phyloP scores from a whole-genome alignment of 2,113 vertebrate genomes.

The Sardina pilchardus region DNA sequence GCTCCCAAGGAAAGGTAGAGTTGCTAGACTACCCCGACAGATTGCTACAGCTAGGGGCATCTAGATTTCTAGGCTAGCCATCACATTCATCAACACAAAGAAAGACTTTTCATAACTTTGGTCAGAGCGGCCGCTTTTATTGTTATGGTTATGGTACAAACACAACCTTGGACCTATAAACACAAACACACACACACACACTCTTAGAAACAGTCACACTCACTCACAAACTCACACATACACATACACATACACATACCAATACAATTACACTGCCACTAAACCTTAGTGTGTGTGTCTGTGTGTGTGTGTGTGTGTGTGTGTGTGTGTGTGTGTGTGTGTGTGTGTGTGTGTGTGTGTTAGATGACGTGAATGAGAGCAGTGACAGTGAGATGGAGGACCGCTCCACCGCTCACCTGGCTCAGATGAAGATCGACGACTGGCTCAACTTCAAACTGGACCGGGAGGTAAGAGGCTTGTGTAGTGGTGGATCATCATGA shows the following conservation, averaged over 20 bases:
- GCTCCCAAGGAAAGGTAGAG: no score
- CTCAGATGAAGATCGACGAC: constrained; percentile 83
- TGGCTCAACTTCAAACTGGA: constrained; percentile 87
- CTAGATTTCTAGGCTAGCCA: no score
- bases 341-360: constrained; percentile 25
- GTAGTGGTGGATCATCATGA: background rate
- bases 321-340: background rate
- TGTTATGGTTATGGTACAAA: no score
- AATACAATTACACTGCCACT: background rate
- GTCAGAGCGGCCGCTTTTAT: no score
- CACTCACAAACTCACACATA: no score
- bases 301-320: constrained; percentile 6
- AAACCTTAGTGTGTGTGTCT: background rate
- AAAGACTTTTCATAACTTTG: no score
- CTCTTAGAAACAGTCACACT: background rate
- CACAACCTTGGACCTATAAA: no score
- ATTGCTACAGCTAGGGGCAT: no score
- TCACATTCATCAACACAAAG: no score
- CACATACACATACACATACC: background rate
- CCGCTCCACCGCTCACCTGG: constrained; percentile 63
- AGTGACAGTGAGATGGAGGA: constrained; percentile 90
- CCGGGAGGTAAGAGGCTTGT: constrained; percentile 71
- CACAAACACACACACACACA: no score
- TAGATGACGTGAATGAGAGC: constrained; percentile 70
- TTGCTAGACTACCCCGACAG: no score